Percentiles rank a stretch among this genome's conserved stretches.
Conservation (phyloP, 2,113 vertebrate species). For the Gallinago jamesoni region DNA sequence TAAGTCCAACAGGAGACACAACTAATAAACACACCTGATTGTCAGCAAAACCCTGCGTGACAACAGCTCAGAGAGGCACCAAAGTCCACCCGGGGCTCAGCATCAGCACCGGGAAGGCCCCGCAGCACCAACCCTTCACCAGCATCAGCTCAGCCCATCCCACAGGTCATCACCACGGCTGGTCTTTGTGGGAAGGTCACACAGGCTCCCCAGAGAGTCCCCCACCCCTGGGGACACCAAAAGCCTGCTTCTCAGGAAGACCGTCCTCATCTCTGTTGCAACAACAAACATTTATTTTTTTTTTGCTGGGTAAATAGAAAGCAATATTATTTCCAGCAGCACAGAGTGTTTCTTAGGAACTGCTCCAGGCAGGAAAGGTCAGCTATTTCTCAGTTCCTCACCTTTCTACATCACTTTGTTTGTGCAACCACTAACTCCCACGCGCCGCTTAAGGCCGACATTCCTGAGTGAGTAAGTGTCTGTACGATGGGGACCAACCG, state of each 20-base stretch:
- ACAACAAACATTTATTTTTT: background rate
- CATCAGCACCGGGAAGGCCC: background rate
- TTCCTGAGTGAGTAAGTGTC: background rate
- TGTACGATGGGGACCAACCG: accelerated
- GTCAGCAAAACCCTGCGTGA: background rate
- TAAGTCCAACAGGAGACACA: background rate
- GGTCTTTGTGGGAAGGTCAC: background rate
- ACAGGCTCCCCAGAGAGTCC: background rate
- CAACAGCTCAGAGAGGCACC: background rate
- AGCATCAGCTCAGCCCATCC: background rate
- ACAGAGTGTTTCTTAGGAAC: conserved; percentile 18
- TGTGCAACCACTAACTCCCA: conserved; percentile 38
- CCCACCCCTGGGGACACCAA: background rate
- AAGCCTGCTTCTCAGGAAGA: background rate
- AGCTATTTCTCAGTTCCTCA: conserved; percentile 42
- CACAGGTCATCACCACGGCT: background rate
- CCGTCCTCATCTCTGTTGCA: background rate
- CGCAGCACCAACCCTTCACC: background rate
- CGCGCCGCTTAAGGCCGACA: background rate
- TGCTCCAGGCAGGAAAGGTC: background rate
- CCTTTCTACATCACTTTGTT: conserved; percentile 38
- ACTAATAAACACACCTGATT: background rate
- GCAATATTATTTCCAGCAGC: background rate
- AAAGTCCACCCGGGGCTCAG: background rate
- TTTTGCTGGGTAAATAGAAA: conserved; percentile 44